Base-by-base conservation (phyloP, 2,113 vertebrate species). In the Uria aalge region DNA sequence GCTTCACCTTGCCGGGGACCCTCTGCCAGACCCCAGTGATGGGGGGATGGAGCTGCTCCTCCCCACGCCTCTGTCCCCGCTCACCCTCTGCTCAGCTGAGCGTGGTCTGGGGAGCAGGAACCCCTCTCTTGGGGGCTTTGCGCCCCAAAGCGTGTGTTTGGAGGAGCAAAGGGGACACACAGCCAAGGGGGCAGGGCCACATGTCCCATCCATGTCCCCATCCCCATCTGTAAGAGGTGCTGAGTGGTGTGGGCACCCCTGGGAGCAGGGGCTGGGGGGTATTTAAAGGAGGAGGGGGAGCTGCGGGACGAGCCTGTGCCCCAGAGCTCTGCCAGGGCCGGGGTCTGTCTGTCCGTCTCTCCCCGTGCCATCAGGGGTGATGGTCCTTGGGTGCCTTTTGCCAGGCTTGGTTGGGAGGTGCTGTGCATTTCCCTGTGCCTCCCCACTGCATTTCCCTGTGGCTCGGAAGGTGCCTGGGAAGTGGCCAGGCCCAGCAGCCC, bases 201-300 rank as follows among this genome's bases (percentile, higher is more conserved):
- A 8, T 4, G 8, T 17, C 12, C 4, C 29, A 11, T 22, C 23
- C 24, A 0, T 45, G 10, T 64, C 48, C 29, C 59, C 4, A 0
- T 69, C 45, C 27, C 6, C 34, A 21, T 32, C 53, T 43, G 36
- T 15, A 29, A 30, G 62, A 41, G 60, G 45, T 52, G 55, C 48
- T 17, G 10, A 41, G 66, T 53, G 40, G 66, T 1, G 2, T 10
- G 40, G 47, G 63, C 57, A 50, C 11, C 76, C 47, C 36, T 52
- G 47, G 6, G 32, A 63, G 30, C 36, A 12, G 60, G 36, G 38
- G 18, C 4, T 2, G 7, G 40, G 27, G 41, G 26, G 15, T 16
- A 5, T 36, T 73, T 30, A 43, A 53, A 53, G 47, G 38, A 62
- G 47, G 20, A 36, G 15, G 30, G 57, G 30, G 66, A 60, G 29